Evolutionary conservation across 2,797 vertebrate species (phyloP).

Genomic region (Dallia pectoralis): DNA sequence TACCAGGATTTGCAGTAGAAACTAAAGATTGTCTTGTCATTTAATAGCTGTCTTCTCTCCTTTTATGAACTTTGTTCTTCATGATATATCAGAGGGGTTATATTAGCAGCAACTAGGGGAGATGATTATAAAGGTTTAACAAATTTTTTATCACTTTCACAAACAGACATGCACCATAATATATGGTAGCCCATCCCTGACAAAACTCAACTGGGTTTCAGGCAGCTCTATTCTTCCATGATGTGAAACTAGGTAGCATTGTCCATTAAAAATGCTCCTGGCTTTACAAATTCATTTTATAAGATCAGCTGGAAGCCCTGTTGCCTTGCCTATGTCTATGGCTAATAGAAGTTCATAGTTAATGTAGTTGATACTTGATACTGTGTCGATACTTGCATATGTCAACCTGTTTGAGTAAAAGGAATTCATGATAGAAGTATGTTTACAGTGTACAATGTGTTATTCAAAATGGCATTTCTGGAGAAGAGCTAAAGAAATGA

Average conservation of each 20-base stretch:
- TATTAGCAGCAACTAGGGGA: conserved; percentile 3
- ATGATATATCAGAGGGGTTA: conserved; percentile 11
- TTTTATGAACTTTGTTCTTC: conserved; percentile 18
- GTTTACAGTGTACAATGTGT: too few relatives aligned
- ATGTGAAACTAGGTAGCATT: neutral
- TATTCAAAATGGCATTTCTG: conserved; percentile 6
- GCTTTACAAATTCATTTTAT: neutral
- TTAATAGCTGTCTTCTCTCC: conserved; percentile 5
- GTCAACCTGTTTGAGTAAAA: too few relatives aligned
- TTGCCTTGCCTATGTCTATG: neutral
- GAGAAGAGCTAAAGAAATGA: conserved; percentile 1
- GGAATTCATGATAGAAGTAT: too few relatives aligned
- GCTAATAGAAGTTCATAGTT: too few relatives aligned
- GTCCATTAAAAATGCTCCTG: neutral
- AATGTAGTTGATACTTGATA: too few relatives aligned
- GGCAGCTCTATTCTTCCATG: neutral
- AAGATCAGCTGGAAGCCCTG: neutral
- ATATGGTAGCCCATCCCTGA: neutral
- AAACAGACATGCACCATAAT: conserved; percentile 5
- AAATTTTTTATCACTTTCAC: neutral
- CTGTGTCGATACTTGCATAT: too few relatives aligned
- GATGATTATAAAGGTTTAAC: conserved; percentile 10
- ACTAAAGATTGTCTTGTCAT: conserved; percentile 1
- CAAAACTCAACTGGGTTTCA: neutral
- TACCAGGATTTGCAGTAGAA: neutral